Base-by-base conservation (phyloP, 2,797 vertebrate genomes). In the Muraenolepis orangiensis region DNA sequence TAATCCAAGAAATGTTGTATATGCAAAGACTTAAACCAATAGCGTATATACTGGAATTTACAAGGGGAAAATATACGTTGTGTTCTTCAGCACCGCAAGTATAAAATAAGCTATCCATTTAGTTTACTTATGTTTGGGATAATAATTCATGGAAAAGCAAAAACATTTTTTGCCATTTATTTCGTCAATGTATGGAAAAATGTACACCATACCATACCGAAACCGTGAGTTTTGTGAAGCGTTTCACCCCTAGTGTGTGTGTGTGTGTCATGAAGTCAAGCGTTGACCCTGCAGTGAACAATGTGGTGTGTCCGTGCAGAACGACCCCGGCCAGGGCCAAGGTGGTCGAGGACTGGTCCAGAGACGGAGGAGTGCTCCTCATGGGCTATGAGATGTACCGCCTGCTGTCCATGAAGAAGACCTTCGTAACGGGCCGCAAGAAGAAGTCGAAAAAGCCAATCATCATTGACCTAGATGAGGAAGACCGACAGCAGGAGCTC, bases 361-460 rank as follows among this genome's bases (percentile, higher is more conserved):
- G 91, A 74, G 96, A 95, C 6, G 98, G 98, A 36, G 98, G 98
- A 1, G 97, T 99, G 83, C 88, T 99, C 87, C 93, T 99, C 76
- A 97, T 99, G 98, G 98, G 98, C 1, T 99, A 99, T 0, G 98
- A 99, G 91, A 99, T 99, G 98, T 99, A 98, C 88, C 96, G 98
- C 16, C 93, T 99, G 71, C 95, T 99, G 81, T 97, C 98, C 11
- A 93, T 99, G 92, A 99, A 99, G 91, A 99, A 99, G 89, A 98
- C 95, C 85, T 99, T 99, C 77, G 96, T 97, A 23, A 94, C 94
- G 69, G 95, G 98, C 31, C 96, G 97, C 85, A 98, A 97, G 88
- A 98, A 97, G 89, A 99, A 96, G 93, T 94, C 95, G 71, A 99
- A 99, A 91, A 99, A 99, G 85, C 95, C 98, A 0, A 95, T 99